phyloP scores from a whole-genome alignment of 2,888 invertebrate species.

The Synanthedon andrenaeformis region DNA sequence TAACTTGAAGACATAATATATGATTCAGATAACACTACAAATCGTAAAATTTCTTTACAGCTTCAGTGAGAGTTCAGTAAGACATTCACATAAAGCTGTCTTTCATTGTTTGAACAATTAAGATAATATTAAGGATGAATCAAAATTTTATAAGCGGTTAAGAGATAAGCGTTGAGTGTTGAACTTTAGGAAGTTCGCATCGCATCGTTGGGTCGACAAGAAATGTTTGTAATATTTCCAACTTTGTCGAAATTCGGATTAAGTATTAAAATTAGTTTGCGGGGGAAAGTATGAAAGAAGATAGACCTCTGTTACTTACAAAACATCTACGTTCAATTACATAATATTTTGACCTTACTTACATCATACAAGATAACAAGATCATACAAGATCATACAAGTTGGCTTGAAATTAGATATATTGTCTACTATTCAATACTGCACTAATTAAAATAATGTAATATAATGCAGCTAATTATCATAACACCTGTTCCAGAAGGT shows the following conservation, averaged over 20 bases:
- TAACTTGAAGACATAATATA: no score
- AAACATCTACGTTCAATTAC: no score
- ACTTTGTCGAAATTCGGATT: constrained; percentile 24
- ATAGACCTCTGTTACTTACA: no score
- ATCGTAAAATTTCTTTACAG: neutral
- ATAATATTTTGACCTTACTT: no score
- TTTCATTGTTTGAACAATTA: constrained; percentile 56
- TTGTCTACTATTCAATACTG: no score
- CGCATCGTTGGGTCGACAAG: constrained; percentile 24
- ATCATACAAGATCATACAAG: no score
- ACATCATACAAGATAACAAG: no score
- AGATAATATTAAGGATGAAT: constrained; percentile 64
- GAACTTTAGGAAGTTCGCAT: constrained; percentile 51
- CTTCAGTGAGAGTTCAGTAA: constrained; percentile 4
- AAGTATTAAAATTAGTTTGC: constrained; percentile 19
- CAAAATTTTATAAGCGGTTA: constrained; percentile 63
- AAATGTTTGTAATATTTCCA: constrained; percentile 30
- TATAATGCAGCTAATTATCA: no score
- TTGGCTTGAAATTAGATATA: no score
- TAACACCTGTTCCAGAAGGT: no score
- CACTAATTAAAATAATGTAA: neutral
- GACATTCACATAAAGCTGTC: constrained; percentile 46
- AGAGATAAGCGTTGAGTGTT: constrained; percentile 62
- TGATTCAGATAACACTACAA: no score
- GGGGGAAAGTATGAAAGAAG: constrained; percentile 15